Conservation (phyloP, 2,113 vertebrate genomes). For the Macroglossus sobrinus region DNA sequence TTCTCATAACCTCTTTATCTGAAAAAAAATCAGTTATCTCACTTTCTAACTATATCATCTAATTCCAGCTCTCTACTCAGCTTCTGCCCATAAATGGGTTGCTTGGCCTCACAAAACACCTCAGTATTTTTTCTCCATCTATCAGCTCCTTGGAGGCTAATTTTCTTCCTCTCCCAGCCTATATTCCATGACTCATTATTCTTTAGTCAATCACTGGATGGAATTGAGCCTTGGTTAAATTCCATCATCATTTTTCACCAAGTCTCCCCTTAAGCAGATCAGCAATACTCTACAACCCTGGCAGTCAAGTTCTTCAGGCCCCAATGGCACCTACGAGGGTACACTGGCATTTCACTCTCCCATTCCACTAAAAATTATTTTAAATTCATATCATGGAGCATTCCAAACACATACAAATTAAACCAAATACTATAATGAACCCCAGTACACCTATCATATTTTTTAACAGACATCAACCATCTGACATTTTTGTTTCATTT, state of each 20-base stretch:
- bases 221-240: neutral
- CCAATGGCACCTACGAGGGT: neutral
- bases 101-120: neutral
- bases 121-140: neutral
- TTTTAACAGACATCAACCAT: neutral
- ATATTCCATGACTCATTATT: neutral
- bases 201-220: neutral
- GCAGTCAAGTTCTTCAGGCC: neutral
- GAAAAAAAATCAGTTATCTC: neutral
- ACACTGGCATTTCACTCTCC: neutral
- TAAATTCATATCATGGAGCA: neutral
- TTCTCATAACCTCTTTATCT: neutral
- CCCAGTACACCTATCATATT: neutral
- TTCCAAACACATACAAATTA: neutral
- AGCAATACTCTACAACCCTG: neutral
- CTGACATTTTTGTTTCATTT: neutral
- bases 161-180: neutral
- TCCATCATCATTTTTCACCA: neutral
- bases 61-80: neutral
- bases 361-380: neutral
- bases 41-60: neutral
- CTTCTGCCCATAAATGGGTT: neutral
- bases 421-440: neutral
- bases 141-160: neutral
- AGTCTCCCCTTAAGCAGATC: neutral